These are phyloP conservation scores for Ginglymostoma cirratum DNA, from an alignment of 2,113 vertebrate species.

Conservation along the genomic window DNA sequence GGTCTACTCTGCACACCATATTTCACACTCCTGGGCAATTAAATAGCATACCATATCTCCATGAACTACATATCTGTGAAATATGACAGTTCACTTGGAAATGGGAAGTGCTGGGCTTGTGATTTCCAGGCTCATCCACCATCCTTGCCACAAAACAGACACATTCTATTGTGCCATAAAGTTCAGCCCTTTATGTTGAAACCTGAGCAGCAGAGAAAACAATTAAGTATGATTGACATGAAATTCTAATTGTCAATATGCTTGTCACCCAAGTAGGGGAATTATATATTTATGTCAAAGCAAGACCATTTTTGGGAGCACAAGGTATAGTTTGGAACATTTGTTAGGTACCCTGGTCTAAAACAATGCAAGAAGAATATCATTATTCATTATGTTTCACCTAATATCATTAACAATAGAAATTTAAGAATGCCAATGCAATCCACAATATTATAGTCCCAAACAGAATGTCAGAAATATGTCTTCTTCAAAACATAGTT, in stretches of 20 bases:
- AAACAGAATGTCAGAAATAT: not conserved
- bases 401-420: not conserved
- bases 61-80: too few relatives aligned
- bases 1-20: too few relatives aligned
- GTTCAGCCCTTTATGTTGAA: not conserved
- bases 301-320: not conserved
- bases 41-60: too few relatives aligned
- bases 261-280: not conserved
- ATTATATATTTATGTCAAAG: not conserved
- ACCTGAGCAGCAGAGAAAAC: not conserved
- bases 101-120: too few relatives aligned
- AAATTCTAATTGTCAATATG: not conserved
- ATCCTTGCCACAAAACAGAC: too few relatives aligned
- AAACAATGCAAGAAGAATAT: not conserved
- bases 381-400: too few relatives aligned
- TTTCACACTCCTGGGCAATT: too few relatives aligned
- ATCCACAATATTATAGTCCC: not conserved
- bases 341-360: not conserved
- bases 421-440: not conserved
- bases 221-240: not conserved
- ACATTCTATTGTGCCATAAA: not conserved
- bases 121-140: too few relatives aligned
- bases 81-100: too few relatives aligned
- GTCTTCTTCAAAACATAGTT: not conserved
- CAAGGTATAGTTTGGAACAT: not conserved